Base-by-base conservation (phyloP, 2,113 vertebrate genomes). In the Romanogobio albipinnatus region DNA sequence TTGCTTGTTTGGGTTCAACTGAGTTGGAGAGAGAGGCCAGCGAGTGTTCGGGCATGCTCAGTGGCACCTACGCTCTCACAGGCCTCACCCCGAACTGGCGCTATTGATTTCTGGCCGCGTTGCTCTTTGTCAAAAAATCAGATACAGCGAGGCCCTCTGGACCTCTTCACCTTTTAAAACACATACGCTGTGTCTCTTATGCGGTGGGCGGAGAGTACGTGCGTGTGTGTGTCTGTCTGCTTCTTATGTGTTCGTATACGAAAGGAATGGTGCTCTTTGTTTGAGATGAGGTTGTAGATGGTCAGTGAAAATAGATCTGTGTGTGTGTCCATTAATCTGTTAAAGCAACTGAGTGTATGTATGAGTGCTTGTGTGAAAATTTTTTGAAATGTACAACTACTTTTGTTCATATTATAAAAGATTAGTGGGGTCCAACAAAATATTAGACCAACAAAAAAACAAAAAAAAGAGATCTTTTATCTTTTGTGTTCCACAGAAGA, bases 111-210 rank as follows among this genome's bases (percentile, higher is more conserved):
- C 96, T 96, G 95, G 94, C 96, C 94, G 94, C 93, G 93, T 93
- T 96, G 96, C 96, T 98, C 97, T 99, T 98, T 97, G 97, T 99
- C 97, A 99, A 98, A 98, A 81, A 97, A 99, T 99, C 98, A 98
- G 97, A 99, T 96, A 97, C 95, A 95, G 95, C 95, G 93, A 92
- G 95, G 95, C 95, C 97, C 97, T 96, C 94, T 96, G 96, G 96
- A 97, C 98, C 97, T 95, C 93, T 94, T 98, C 97, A 98, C 96
- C 97, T 98, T 98, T 97, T 96, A 96, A 97, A 97, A 97, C 94
- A 95, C 93, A 96, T 95, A 93, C 94, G 96, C 95, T 95, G 94
- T 95, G 94, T 95, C 94, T 96, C 90, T 95, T 95, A 94, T 88
- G 91, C 88, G 89, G 86, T 84, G 91, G 91, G 91, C 80, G 66